These are phyloP conservation scores for Eupithecia centaureata DNA, from an alignment of 2,888 invertebrate species.

Conservation along the genomic window DNA sequence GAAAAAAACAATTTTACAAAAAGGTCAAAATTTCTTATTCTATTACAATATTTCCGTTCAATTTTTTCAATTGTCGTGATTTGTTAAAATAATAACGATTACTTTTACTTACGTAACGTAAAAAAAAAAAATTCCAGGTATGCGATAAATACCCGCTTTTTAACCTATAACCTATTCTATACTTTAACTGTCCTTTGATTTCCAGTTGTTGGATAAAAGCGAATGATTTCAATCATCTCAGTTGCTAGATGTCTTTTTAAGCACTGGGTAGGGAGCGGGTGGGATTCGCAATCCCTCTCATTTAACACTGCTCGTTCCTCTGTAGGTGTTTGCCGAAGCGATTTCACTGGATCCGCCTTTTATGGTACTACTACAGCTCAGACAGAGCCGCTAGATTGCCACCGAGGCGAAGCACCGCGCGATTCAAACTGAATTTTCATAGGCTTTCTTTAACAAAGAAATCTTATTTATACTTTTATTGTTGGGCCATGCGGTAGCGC, in stretches of 20 bases:
- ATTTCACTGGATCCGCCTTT: slow-evolving; percentile 79
- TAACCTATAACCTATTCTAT: too few relatives aligned
- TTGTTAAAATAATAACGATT: too few relatives aligned
- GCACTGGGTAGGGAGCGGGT: slow-evolving; percentile 55
- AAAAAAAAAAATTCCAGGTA: too few relatives aligned
- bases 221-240: slow-evolving; percentile 58
- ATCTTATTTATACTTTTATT: background rate
- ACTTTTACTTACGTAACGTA: too few relatives aligned
- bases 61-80: too few relatives aligned
- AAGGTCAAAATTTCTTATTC: too few relatives aligned
- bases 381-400: slow-evolving; percentile 9
- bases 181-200: background rate
- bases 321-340: slow-evolving; percentile 84
- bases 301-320: slow-evolving; percentile 82
- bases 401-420: background rate
- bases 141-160: too few relatives aligned
- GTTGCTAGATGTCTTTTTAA: slow-evolving; percentile 71
- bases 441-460: background rate
- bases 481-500: too few relatives aligned
- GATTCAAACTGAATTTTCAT: background rate
- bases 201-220: background rate
- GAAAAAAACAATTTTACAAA: too few relatives aligned
- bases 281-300: slow-evolving; percentile 79
- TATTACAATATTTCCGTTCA: too few relatives aligned
- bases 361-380: slow-evolving; percentile 59